Base-by-base conservation (phyloP, 2,113 vertebrate genomes). In the Copsychus sechellarum region DNA sequence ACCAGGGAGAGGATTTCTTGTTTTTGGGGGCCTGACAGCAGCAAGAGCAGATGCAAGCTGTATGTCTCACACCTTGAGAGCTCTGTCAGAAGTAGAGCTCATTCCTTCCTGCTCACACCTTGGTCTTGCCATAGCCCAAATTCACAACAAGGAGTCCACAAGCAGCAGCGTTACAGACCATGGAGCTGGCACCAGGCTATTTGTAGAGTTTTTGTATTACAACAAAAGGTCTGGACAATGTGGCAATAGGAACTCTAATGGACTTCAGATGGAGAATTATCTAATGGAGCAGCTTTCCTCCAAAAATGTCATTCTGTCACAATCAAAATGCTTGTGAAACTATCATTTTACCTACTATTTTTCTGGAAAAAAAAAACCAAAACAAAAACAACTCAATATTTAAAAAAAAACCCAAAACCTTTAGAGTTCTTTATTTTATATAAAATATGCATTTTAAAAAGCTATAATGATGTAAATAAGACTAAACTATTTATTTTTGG, bases 401-500 rank as follows among this genome's bases (percentile, higher is more conserved):
- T 16, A 16, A 28, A 25, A 51, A 85, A 71, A 20, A 64, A 13
- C 5, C 40, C 40, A 40, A 86, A 88, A 33, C 2, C 33, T 61
- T 81, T 21, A 31, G 31, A 29, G 2, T 45, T 61, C 25, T 93
- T 95, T 81, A 92, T 82, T 85, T 69, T 81, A 69, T 80, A 61
- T 24, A 72, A 57, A 34, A 86, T 58, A 73, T 22, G 19, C 3
- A 3, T 88, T 92, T 90, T 64, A 2, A 4, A 65, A 71, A 87
- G 23, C 31, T 69, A 20, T 31, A 73, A 91, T 92, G 50, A 79
- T 72, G 61, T 28, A 89, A 94, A 91, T 72, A 85, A 93, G 50
- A 42, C 70, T 18, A 79, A 95, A 90, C 50, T 61, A 91, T 91
- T 94, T 93, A 88, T 94, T 96, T 97, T 92, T 91, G 77, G 81